A percentile compares a stretch with the other conserved stretches of the same genome.
Conservation (phyloP, 1,140 invertebrate species). For the Drosophila gunungcola region DNA sequence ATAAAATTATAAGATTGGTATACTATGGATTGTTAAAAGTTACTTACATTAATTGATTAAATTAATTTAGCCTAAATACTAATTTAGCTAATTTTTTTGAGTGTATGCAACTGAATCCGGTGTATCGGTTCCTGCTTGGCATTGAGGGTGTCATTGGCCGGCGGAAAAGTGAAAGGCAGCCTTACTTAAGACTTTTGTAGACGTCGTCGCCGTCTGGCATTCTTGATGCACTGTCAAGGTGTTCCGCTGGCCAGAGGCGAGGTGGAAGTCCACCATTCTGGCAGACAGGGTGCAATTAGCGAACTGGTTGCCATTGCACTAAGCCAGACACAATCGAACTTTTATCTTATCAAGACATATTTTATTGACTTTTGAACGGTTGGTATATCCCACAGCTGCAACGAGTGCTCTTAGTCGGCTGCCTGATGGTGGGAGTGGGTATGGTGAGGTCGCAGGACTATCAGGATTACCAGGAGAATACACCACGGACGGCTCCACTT, state of each 20-base stretch:
- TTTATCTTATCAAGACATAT: neutral
- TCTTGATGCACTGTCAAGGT: conserved; percentile 77
- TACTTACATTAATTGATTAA: no score
- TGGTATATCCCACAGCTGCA: conserved; percentile 49
- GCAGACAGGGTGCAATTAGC: conserved; percentile 40
- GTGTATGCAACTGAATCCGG: conserved; percentile 16
- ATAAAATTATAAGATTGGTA: no score
- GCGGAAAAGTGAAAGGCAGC: conserved; percentile 73
- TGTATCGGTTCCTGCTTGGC: conserved; percentile 73
- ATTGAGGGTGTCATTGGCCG: conserved; percentile 81
- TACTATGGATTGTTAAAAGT: no score
- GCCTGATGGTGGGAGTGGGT: conserved; percentile 42
- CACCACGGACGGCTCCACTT: conserved; percentile 86
- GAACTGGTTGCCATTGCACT: conserved; percentile 62
- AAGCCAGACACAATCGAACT: neutral
- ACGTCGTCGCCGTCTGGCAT: conserved; percentile 51
- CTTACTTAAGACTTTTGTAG: conserved; percentile 54
- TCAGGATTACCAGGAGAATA: conserved; percentile 86
- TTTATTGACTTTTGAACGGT: neutral
- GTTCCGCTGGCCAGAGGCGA: conserved; percentile 22
- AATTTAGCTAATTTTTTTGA: neutral
- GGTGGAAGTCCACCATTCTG: conserved; percentile 22
- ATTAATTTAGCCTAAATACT: no score
- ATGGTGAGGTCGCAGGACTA: conserved; percentile 87
- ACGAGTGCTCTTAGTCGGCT: conserved; percentile 60